These are phyloP conservation scores for Metellina segmentata DNA, from an alignment of 2,888 invertebrate genomes.

Conservation along the genomic window DNA sequence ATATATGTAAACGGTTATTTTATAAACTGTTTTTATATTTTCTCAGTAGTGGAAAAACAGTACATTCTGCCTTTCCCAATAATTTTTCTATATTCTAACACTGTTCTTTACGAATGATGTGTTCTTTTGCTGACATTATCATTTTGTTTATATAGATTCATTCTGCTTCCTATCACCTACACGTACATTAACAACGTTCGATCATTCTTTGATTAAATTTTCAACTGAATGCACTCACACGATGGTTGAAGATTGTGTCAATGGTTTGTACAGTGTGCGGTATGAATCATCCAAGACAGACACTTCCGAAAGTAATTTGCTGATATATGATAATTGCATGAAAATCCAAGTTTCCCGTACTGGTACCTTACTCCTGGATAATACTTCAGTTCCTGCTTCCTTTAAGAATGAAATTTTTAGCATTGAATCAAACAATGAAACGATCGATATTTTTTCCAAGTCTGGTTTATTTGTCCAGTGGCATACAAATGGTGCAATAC, in stretches of 20 bases:
- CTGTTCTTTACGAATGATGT: not conserved
- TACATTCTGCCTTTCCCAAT: not conserved
- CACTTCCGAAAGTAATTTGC: not conserved
- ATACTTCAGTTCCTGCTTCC: slow-evolving; percentile 8
- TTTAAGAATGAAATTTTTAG: slow-evolving; percentile 7
- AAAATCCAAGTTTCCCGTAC: not conserved
- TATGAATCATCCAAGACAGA: not conserved
- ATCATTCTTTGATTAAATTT: slow-evolving; percentile 28
- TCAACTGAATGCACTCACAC: slow-evolving; percentile 35
- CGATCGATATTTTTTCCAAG: slow-evolving; percentile 24
- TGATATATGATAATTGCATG: slow-evolving; percentile 32
- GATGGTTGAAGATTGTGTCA: slow-evolving; percentile 62
- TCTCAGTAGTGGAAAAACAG: no score
- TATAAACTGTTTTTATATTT: not conserved
- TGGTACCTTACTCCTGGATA: slow-evolving; percentile 26
- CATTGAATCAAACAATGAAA: not conserved
- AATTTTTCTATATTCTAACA: not conserved
- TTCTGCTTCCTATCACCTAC: slow-evolving; percentile 52
- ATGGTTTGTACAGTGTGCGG: slow-evolving; percentile 47
- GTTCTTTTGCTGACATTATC: not conserved
- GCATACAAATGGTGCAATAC: slow-evolving; percentile 25
- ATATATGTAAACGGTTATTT: not conserved
- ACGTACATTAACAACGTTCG: slow-evolving; percentile 44
- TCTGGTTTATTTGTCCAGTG: slow-evolving; percentile 47
- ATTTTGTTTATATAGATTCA: slow-evolving; percentile 39